Base-by-base conservation (phyloP, 2,113 vertebrate species). In the Neodontobutis hainanensis region DNA sequence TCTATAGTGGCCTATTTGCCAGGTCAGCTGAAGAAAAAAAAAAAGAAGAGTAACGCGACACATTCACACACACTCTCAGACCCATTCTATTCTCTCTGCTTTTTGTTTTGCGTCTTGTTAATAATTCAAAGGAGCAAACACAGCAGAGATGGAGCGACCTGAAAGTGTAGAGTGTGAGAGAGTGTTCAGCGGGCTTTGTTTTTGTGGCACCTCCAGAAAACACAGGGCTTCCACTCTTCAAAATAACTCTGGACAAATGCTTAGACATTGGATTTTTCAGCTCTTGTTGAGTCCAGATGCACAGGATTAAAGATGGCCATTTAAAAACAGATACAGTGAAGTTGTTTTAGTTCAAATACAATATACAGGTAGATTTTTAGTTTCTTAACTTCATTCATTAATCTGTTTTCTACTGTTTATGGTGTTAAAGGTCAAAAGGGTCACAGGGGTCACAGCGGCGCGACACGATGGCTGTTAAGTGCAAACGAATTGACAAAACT, bases 71-170 rank as follows among this genome's bases (percentile, higher is more conserved):
- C 70, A 57, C 49, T 52, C 61, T 32, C 65, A 16, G 27, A 46
- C 35, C 53, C 56, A 55, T 46, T 63, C 75, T 52, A 73, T 88
- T 78, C 71, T 61, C 67, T 68, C 47, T 67, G 75, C 82, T 87
- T 88, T 88, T 90, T 88, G 84, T 89, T 87, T 88, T 88, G 70
- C 61, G 62, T 65, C 73, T 68, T 71, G 83, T 90, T 55, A 90
- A 89, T 90, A 90, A 90, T 90, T 89, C 78, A 90, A 64, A 79
- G 50, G 78, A 72, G 76, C 84, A 82, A 84, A 85, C 73, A 73
- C 70, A 63, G 85, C 75, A 75, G 75, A 78, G 78, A 82, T 63
- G 61, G 78, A 85, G 75, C 72, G 85, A 56, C n/a, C 58, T 8
- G 48, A 70, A 65, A 78, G 42, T 19, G 19, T 16, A 38, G 36